Conservation (phyloP, 2,797 vertebrate species). For the Schizopygopsis malacanthus region DNA sequence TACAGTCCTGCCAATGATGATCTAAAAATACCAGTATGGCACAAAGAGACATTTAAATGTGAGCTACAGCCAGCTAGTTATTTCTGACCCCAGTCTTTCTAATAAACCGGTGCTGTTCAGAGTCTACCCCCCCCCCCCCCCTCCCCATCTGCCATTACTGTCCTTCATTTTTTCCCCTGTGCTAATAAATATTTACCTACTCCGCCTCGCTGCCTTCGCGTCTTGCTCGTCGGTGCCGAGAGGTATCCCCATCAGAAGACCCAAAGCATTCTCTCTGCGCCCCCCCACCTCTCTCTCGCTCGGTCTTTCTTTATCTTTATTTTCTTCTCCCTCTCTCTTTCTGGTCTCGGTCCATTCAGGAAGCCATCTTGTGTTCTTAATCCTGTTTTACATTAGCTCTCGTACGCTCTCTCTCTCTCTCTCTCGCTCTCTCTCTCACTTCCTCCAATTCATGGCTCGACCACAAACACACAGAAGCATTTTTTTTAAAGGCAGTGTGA, state of each 20-base stretch:
- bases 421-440: slow-evolving; percentile 58
- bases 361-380: slow-evolving; percentile 88
- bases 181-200: slow-evolving; percentile 83
- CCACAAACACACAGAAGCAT: slow-evolving; percentile 63
- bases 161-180: slow-evolving; percentile 49
- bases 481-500: slow-evolving; percentile 70
- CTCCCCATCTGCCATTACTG: slow-evolving; percentile 44
- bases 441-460: slow-evolving; percentile 70
- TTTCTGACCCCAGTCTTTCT: slow-evolving; percentile 25
- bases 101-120: neutral
- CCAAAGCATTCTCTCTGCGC: slow-evolving; percentile 66
- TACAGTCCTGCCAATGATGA: neutral
- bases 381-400: slow-evolving; percentile 82
- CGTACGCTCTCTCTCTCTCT: slow-evolving; percentile 68
- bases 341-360: slow-evolving; percentile 81
- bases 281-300: slow-evolving; percentile 66
- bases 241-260: slow-evolving; percentile 81
- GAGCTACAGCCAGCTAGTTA: neutral
- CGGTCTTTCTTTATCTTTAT: slow-evolving; percentile 62
- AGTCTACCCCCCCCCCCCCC: neutral
- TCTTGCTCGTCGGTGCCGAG: slow-evolving; percentile 70
- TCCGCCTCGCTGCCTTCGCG: slow-evolving; percentile 75
- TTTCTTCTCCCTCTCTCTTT: slow-evolving; percentile 53
- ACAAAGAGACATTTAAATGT: slow-evolving; percentile 31
- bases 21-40: neutral